phyloP scores from a whole-genome alignment of 2,113 vertebrate species.

The Raja brachyura region DNA sequence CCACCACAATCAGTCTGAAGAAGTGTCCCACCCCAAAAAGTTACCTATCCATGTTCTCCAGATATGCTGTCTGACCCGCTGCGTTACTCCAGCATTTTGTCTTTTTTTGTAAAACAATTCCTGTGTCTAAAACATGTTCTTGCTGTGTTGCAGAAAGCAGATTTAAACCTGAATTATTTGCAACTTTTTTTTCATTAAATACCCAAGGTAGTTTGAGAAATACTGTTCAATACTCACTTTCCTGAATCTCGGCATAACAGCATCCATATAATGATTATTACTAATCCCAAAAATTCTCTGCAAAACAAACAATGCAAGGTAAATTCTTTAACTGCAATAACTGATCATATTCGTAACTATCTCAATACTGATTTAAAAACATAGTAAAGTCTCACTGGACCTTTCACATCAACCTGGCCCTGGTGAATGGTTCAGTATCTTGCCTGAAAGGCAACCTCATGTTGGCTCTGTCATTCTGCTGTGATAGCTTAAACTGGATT shows the following conservation, averaged over 20 bases:
- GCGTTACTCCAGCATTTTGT: too few relatives aligned
- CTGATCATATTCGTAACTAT: too few relatives aligned
- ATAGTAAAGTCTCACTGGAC: neutral
- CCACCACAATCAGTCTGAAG: too few relatives aligned
- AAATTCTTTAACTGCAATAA: too few relatives aligned
- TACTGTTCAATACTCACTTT: slow-evolving; percentile 61
- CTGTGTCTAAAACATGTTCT: too few relatives aligned
- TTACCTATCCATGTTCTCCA: too few relatives aligned
- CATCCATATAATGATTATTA: slow-evolving; percentile 75
- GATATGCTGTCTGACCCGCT: too few relatives aligned
- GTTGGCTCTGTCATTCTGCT: neutral
- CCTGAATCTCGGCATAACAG: slow-evolving; percentile 72
- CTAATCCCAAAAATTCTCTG: slow-evolving; percentile 79
- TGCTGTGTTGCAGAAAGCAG: neutral
- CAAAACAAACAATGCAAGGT: slow-evolving; percentile 15
- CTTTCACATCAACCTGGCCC: neutral
- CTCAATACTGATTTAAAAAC: too few relatives aligned
- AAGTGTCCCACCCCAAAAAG: too few relatives aligned
- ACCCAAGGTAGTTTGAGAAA: neutral
- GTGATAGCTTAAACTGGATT: neutral
- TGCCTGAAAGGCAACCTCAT: neutral
- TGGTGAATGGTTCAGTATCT: neutral
- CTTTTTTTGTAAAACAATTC: too few relatives aligned
- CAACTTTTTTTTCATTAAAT: slow-evolving; percentile 59
- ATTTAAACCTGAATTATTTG: neutral